Base-by-base conservation (phyloP, 2,888 invertebrate species). In the Ferdinandea cuprea region DNA sequence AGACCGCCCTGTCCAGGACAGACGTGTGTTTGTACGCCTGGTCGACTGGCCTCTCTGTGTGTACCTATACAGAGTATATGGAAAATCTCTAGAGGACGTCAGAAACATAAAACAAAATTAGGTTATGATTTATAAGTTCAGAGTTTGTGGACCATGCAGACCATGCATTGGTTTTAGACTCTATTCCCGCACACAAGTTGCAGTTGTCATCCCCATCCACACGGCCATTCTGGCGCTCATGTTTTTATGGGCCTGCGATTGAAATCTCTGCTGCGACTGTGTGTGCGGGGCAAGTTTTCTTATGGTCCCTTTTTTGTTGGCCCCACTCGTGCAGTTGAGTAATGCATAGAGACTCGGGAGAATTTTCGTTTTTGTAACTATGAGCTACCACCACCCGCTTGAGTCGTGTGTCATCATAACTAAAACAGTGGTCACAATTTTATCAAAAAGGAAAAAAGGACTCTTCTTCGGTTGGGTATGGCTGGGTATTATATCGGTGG, bases 91-190 rank as follows among this genome's bases (percentile, higher is more conserved):
- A 85, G 83, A 85, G 86, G 76, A 79, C 78, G 86, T 86, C 86
- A 86, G 72, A 85, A 86, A 85, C 86, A 86, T 86, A 86, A 86
- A 86, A 86, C 81, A 86, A 86, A 86, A 86, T 86, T 86, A 86
- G 86, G 85, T 86, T 86, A 86, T 86, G 86, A 86, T 86, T 86
- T 86, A 86, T 86, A 83, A 58, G 83, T 78, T 72, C 48, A 44
- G 37, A 56, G 71, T 68, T 72, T 77, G 77, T 52, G 48, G 72
- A 66, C 66, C 68, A 54, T 78, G 68, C 17, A 63, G 56, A 77
- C 77, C 78, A 63, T 72, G 68, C 72, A 73, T 72, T 72, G 83
- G 83, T 72, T 77, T 66, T 56, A 58, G 68, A 77, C 68, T 83
- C 61, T 40, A 63, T 68, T 58, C 42, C 32, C 63, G 54, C 56